phyloP scores from a whole-genome alignment of 1,140 invertebrate species.

The Rhopalosiphum padi region DNA sequence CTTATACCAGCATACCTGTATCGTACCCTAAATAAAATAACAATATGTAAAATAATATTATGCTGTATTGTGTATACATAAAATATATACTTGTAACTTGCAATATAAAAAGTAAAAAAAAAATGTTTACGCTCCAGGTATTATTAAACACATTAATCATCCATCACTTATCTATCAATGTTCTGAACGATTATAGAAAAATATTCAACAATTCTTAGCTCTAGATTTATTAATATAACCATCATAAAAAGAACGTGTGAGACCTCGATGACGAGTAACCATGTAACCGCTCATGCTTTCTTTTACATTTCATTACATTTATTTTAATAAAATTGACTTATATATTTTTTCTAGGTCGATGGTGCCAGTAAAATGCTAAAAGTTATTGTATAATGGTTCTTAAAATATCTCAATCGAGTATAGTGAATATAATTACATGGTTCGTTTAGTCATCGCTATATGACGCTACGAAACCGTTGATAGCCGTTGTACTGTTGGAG shows the following conservation, averaged over 20 bases:
- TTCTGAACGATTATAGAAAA: background rate
- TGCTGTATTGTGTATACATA: background rate
- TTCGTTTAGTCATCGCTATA: background rate
- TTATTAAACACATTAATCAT: conserved; percentile 8
- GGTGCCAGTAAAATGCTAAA: background rate
- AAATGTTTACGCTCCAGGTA: background rate
- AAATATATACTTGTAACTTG: background rate
- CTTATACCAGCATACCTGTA: background rate
- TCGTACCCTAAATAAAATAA: background rate
- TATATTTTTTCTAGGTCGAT: background rate
- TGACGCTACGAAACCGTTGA: background rate
- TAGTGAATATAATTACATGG: background rate
- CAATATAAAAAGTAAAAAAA: background rate
- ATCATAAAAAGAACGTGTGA: background rate
- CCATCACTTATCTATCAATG: background rate
- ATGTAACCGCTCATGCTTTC: background rate
- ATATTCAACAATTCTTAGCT: background rate
- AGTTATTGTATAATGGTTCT: background rate
- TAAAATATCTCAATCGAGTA: background rate
- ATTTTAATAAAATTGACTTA: background rate
- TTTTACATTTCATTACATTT: background rate
- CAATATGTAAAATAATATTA: background rate
- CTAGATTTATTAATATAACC: background rate
- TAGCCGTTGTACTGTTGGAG: background rate
- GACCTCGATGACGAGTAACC: background rate